Conservation (phyloP, 2,888 invertebrate species). For the Pilophorus perplexus region DNA sequence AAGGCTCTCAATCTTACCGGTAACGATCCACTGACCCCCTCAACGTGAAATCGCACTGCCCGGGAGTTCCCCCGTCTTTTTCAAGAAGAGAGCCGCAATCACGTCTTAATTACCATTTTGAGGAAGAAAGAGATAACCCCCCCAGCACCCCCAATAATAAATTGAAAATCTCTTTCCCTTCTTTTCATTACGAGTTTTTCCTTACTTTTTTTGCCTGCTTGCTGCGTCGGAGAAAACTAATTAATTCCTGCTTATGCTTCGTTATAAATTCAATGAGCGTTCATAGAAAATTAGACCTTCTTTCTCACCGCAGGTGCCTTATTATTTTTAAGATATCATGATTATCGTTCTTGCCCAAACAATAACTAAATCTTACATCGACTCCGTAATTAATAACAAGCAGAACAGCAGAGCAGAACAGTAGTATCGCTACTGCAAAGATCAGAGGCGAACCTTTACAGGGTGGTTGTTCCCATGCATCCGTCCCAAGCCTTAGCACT, state of each 20-base stretch:
- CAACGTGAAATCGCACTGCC: too few relatives aligned
- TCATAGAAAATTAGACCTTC: constrained; percentile 21
- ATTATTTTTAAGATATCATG: constrained; percentile 5
- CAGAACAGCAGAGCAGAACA: too few relatives aligned
- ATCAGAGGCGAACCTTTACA: too few relatives aligned
- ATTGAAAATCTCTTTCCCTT: constrained; percentile 8
- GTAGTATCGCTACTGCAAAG: too few relatives aligned
- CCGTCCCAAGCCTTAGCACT: too few relatives aligned
- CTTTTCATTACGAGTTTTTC: constrained; percentile 18
- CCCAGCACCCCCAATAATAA: constrained; percentile 10
- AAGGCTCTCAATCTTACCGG: too few relatives aligned
- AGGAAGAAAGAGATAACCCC: background rate
- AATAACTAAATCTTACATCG: too few relatives aligned
- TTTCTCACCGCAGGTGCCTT: background rate
- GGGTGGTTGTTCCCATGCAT: too few relatives aligned
- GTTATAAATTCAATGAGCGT: constrained; percentile 27
- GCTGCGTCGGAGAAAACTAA: constrained; percentile 1
- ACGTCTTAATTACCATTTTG: background rate
- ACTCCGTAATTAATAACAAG: too few relatives aligned
- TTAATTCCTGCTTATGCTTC: constrained; percentile 26
- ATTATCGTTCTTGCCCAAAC: constrained; percentile 2
- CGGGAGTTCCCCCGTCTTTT: too few relatives aligned
- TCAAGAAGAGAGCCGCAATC: background rate
- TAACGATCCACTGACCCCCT: too few relatives aligned
- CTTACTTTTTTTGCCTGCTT: constrained; percentile 6